phyloP scores from a whole-genome alignment of 2,888 invertebrate genomes.

The Philopedon plagiatum region DNA sequence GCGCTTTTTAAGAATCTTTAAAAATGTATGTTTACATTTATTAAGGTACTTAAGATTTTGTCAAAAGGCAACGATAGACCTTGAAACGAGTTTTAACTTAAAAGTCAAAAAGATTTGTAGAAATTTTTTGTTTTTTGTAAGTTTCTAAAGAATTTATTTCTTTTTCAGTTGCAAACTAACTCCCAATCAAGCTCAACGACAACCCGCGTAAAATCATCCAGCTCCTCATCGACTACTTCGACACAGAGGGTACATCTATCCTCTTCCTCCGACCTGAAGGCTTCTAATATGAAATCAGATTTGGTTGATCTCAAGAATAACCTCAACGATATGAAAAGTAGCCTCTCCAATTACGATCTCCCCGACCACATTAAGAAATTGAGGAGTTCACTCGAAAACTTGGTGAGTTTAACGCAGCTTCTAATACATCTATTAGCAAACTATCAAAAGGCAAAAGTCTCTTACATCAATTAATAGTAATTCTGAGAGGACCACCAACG shows the following conservation, averaged over 20 bases:
- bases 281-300: conserved; percentile 86
- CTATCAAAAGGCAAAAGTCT: neutral
- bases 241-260: conserved; percentile 61
- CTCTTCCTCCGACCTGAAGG: conserved; percentile 80
- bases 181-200: conserved; percentile 73
- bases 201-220: conserved; percentile 71
- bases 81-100: too few relatives aligned
- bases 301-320: conserved; percentile 85
- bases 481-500: conserved; percentile 11
- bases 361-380: conserved; percentile 64
- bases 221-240: conserved; percentile 68
- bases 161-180: conserved; percentile 69
- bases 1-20: too few relatives aligned
- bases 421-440: too few relatives aligned
- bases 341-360: conserved; percentile 56
- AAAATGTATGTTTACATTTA: too few relatives aligned
- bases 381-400: conserved; percentile 83
- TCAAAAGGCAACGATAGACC: too few relatives aligned
- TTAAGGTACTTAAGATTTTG: too few relatives aligned
- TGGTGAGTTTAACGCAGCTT: too few relatives aligned
- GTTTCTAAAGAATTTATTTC: neutral
- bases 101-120: neutral
- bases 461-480: neutral
- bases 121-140: too few relatives aligned
- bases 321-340: conserved; percentile 89